Evolutionary conservation across 2,888 invertebrate species (phyloP).

Genomic region (Himalopsyche anomala): DNA sequence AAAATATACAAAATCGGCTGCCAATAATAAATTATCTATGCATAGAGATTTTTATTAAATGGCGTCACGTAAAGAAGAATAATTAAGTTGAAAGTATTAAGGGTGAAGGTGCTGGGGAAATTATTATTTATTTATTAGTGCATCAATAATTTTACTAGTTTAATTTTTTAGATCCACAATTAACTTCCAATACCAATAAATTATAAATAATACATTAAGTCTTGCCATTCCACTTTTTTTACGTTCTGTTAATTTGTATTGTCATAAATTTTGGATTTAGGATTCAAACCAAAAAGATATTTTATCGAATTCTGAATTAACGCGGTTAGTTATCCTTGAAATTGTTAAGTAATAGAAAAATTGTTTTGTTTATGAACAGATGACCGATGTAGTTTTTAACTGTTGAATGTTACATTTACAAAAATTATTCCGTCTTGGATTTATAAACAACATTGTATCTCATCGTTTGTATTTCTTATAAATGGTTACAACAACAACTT

Average conservation of each 20-base stretch:
- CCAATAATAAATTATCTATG: neutral
- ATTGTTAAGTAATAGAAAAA: too few relatives aligned
- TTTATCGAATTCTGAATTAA: too few relatives aligned
- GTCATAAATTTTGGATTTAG: too few relatives aligned
- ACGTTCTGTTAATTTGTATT: too few relatives aligned
- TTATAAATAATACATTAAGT: neutral
- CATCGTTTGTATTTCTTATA: neutral
- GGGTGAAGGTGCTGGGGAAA: neutral
- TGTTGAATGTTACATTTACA: neutral
- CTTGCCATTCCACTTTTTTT: constrained; percentile 5
- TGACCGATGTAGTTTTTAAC: too few relatives aligned
- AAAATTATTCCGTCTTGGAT: neutral
- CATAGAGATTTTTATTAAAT: neutral
- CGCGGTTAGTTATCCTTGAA: too few relatives aligned
- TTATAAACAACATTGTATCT: neutral
- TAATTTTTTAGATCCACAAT: neutral
- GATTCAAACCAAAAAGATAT: too few relatives aligned
- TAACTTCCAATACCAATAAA: constrained; percentile 3
- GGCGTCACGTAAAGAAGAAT: neutral
- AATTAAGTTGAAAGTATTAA: constrained; percentile 20
- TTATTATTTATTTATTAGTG: neutral
- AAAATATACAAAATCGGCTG: neutral
- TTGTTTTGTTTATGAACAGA: too few relatives aligned
- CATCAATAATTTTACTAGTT: neutral
- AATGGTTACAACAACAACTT: neutral